Base-by-base conservation (phyloP, 2,113 vertebrate species). In the Tetraodon nigroviridis region DNA sequence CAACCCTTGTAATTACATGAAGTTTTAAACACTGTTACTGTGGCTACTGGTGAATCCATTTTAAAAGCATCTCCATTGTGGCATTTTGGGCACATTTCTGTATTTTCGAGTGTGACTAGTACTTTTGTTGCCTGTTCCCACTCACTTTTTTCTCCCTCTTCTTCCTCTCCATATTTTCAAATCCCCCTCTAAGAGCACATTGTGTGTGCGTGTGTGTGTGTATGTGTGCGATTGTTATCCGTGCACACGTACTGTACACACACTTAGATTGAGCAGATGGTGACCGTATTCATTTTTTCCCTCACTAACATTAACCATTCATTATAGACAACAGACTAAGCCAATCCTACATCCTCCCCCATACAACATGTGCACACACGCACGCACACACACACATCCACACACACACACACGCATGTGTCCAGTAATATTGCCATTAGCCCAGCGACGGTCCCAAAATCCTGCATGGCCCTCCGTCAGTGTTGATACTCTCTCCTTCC, bases 221-320 rank as follows among this genome's bases (percentile, higher is more conserved):
- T 69, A 72, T 79, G 63, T 75, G 71, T 67, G 71, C 77, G 68
- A 55, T 69, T 77, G 69, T 80, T 69, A 62, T 42, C 70, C 69
- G 48, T 76, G 64, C 64, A 64, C 60, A 55, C 49, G 51, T 76
- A 66, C 64, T 66, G 83, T 88, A 86, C 76, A 53, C 86, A 86
- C 87, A 85, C 80, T 84, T 84, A 85, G 80, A 89, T 80, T 22
- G 89, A 91, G 85, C 90, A 92, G 90, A 92, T 92, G 90, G 90
- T 90, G 87, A 89, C 89, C 89, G 87, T 90, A 90, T 91, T 90
- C 89, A 80, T 89, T 90, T 91, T 90, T 90, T 87, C 75, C 83
- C 86, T 66, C 76, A 86, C 87, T 90, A 87, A 86, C 88, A 90
- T 91, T 91, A 90, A 91, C 86, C 88, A 85, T 89, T 91, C 85